phyloP scores from a whole-genome alignment of 2,797 vertebrate genomes.

The Halcyon chelicuti region DNA sequence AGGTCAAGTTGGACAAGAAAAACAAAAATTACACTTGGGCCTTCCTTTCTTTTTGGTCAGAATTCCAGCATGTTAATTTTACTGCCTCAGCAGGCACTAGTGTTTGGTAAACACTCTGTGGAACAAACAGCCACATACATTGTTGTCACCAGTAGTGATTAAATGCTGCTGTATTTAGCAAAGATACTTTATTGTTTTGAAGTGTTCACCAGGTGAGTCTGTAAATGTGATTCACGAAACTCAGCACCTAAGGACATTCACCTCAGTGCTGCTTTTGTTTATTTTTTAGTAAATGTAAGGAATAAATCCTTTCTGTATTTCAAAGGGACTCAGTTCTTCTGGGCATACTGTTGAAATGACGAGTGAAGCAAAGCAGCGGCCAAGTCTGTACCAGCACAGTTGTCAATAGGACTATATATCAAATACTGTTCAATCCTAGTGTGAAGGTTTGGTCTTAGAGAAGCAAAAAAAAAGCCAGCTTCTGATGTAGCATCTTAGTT shows the following conservation, averaged over 20 bases:
- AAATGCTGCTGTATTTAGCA: background rate
- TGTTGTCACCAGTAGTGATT: background rate
- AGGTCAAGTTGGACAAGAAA: background rate
- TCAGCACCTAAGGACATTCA: background rate
- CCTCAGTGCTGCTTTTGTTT: background rate
- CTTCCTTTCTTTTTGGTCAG: background rate
- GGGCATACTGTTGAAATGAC: background rate
- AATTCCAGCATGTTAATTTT: accelerated
- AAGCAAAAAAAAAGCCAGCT: background rate
- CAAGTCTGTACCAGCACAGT: background rate
- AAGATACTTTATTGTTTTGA: background rate
- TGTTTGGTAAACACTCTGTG: background rate
- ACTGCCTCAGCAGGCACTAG: background rate
- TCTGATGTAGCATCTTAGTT: background rate
- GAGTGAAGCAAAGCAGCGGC: background rate
- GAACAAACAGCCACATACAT: background rate
- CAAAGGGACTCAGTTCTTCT: background rate
- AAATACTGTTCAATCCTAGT: accelerated
- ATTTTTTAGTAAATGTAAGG: background rate
- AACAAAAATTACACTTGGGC: background rate
- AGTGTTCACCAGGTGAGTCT: background rate
- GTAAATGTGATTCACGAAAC: background rate
- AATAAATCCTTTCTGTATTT: background rate
- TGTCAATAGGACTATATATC: background rate
- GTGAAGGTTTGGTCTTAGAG: background rate